Evolutionary conservation across 1,140 invertebrate genomes (phyloP), one percentile per base, ranked within the genome.

Genomic region (Drosophila funebris): DNA sequence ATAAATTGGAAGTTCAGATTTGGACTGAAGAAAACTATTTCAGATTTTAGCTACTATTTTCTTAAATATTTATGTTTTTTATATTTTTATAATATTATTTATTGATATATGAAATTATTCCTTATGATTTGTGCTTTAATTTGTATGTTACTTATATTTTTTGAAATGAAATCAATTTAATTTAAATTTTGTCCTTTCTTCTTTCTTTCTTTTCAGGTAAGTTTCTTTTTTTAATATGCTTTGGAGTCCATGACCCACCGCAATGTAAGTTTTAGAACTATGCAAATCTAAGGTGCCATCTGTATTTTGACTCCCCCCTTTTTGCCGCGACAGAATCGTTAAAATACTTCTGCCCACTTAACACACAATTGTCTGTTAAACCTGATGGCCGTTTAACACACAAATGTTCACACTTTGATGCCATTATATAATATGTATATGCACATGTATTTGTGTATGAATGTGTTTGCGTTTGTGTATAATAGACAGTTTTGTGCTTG

Each of bases 361-460:
- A 69, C 70, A 73, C 57, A 76, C 70, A 73, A 76, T 76, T 73
- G 69, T 73, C 36, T 73, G 74, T 62, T 76, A 63, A 73, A 73
- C 43, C 63, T 68, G 27, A 53, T 73, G 63, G 50, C 56, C 73
- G 73, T 73, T 76, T 76, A 76, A 73, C 70, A 76, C 73, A 76
- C 70, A 76, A 76, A 73, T 76, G 73, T 73, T 76, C 62, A 76
- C 70, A 76, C 69, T 73, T 56, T 66, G 50, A 41, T 50, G 62
- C 33, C 69, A 48, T 68, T 76, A 67, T 76, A 73, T 70, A 57
- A 73, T 36, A 36, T 13, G 33, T 8, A 27, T 29, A 39, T 31
- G 8, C 29, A 14, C 9, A 54, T 22, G 7, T 11, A 24, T n/a
- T 13, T 20, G 16, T 13, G 11, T 39, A 13, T 63, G n/a, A 31